Conservation (phyloP, 2,888 invertebrate genomes). For the Rhamnusium bicolor region DNA sequence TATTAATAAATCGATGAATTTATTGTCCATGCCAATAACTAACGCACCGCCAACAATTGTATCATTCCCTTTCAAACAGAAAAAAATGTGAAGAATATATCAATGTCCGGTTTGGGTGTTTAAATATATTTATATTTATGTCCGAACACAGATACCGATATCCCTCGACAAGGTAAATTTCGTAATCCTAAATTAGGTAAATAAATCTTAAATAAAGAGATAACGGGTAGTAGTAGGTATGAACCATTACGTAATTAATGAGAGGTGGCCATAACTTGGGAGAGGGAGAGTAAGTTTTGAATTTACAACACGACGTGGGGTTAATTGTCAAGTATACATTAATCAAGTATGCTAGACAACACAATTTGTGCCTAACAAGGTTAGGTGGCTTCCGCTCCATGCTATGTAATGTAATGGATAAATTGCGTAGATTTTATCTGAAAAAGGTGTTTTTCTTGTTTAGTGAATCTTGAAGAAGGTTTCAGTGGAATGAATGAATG, state of each 20-base stretch:
- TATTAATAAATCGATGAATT: too few species aligned
- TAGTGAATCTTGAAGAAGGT: not conserved
- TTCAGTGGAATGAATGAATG: too few species aligned
- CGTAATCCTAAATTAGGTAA: conserved; percentile 5
- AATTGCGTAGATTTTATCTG: conserved; percentile 29
- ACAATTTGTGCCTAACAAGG: conserved; percentile 59
- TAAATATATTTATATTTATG: not conserved
- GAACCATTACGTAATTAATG: conserved; percentile 27
- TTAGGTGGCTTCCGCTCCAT: conserved; percentile 54
- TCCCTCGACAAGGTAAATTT: not conserved
- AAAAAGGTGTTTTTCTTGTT: not conserved
- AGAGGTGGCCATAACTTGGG: conserved; percentile 12
- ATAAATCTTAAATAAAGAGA: conserved; percentile 21
- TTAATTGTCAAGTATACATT: conserved; percentile 61
- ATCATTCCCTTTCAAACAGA: too few species aligned
- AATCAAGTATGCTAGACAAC: conserved; percentile 59
- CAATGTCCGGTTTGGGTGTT: not conserved
- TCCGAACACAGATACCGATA: not conserved
- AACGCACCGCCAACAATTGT: too few species aligned
- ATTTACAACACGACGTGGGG: conserved; percentile 54
- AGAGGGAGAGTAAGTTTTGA: conserved; percentile 37
- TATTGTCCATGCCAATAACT: too few species aligned
- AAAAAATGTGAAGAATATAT: not conserved
- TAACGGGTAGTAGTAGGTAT: conserved; percentile 4
- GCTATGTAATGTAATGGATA: conserved; percentile 42